Conservation (phyloP, 2,113 vertebrate genomes). For the Mixornis gularis region DNA sequence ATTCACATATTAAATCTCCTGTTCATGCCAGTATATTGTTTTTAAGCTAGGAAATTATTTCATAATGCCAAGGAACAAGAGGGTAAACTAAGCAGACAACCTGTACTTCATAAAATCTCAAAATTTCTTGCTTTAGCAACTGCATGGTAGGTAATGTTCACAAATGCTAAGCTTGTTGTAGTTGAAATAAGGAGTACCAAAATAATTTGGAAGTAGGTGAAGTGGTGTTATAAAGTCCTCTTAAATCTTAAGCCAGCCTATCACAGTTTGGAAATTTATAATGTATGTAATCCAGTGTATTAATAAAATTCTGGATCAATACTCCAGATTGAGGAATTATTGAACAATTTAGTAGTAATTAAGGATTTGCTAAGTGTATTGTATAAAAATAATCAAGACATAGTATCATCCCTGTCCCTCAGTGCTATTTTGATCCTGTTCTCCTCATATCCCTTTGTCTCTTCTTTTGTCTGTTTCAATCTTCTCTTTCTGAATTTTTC, state of each 20-base stretch:
- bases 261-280: not conserved
- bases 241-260: not conserved
- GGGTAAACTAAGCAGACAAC: not conserved
- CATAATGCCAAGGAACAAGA: not conserved
- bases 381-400: not conserved
- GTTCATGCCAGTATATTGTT: not conserved
- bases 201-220: slow-evolving; percentile 1
- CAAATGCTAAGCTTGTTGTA: not conserved
- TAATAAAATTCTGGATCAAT: slow-evolving; percentile 37
- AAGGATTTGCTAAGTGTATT: not conserved
- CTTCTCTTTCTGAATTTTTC: not conserved
- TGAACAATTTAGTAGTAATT: slow-evolving; percentile 6
- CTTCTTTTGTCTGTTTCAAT: not conserved
- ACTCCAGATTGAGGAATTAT: slow-evolving; percentile 6
- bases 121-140: not conserved
- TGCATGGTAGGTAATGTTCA: not conserved
- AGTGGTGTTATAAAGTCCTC: not conserved
- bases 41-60: not conserved
- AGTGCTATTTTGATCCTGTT: not conserved
- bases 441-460: not conserved
- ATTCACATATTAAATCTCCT: not conserved
- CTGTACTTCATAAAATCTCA: not conserved
- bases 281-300: not conserved
- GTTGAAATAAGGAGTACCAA: not conserved
- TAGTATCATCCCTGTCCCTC: not conserved